Evolutionary conservation across 2,797 vertebrate species (phyloP), one percentile per base, ranked within the genome.

Genomic region (Leptatherina wallacei): DNA sequence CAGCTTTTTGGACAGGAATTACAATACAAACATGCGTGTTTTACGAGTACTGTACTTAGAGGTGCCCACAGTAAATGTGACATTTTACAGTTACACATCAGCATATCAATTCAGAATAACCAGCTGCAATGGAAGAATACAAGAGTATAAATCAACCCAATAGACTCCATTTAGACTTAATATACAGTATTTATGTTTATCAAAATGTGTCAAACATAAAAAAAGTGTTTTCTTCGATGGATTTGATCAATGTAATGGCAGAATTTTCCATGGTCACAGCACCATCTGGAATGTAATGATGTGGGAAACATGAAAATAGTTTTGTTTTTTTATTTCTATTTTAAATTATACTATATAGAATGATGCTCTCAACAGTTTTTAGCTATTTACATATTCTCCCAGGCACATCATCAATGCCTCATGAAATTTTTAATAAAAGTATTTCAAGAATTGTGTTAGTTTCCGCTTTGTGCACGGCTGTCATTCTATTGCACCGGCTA

Each of bases 21-120:
- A 92, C 88, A 35, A 85, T 85, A 93, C 89, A 91, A 89, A 94
- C 92, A 94, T 94, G 91, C 94, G 56, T 89, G 80, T 88, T 90
- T 88, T 79, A 91, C 85, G 51, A 89, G 86, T 87, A 91, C 83
- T 74, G 85, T 88, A 92, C 78, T 75, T 84, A 79, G 68, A 81
- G 77, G 82, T 87, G 81, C 73, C 82, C 88, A 93, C 90, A 88
- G 85, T 89, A 88, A 89, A 90, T 85, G 69, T 84, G 89, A 91
- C 83, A 78, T 76, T 92, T 88, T 88, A 92, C 91, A 92, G 80
- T 85, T 89, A 90, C 86, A 93, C 85, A 91, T 92, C 80, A 85
- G 89, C 85, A 90, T 89, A 90, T 90, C 79, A 87, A 87, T 88
- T 82, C 74, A 82, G 86, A 80, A 81, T 69, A 88, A 67, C 81